Evolutionary conservation across 2,113 vertebrate species (phyloP).

Genomic region (Burhinus bistriatus): DNA sequence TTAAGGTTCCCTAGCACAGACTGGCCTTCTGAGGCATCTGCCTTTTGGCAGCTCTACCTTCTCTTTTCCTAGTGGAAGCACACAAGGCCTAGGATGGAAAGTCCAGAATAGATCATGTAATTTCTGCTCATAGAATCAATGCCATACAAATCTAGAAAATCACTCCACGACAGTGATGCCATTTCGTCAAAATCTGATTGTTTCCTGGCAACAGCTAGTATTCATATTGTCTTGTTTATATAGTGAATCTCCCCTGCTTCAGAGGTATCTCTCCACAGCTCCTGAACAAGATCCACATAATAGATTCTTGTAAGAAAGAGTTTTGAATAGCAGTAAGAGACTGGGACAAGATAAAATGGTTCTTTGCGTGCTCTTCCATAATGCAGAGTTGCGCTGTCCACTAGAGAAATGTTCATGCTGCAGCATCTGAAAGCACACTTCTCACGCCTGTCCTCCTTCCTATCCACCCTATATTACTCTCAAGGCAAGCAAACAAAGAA

Average conservation of each 20-base stretch:
- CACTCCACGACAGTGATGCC: neutral
- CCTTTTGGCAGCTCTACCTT: neutral
- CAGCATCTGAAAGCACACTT: neutral
- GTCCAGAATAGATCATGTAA: neutral
- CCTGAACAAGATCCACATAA: neutral
- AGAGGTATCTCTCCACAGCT: neutral
- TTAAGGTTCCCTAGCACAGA: neutral
- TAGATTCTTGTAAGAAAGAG: neutral
- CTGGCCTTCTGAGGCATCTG: neutral
- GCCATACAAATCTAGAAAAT: neutral
- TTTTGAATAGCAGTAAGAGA: neutral
- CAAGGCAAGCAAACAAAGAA: neutral
- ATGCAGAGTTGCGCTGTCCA: neutral
- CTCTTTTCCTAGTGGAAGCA: neutral
- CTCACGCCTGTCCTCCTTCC: neutral
- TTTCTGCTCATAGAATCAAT: neutral
- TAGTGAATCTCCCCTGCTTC: neutral
- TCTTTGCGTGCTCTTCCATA: neutral
- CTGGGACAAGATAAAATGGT: neutral
- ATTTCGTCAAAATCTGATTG: neutral
- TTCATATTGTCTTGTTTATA: neutral
- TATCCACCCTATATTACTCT: neutral
- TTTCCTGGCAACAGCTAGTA: neutral
- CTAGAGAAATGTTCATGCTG: neutral
- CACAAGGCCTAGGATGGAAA: neutral